Evolutionary conservation across 2,113 vertebrate species (phyloP), one percentile per base, ranked within the genome.

Genomic region (Erythrocercus mccallii): DNA sequence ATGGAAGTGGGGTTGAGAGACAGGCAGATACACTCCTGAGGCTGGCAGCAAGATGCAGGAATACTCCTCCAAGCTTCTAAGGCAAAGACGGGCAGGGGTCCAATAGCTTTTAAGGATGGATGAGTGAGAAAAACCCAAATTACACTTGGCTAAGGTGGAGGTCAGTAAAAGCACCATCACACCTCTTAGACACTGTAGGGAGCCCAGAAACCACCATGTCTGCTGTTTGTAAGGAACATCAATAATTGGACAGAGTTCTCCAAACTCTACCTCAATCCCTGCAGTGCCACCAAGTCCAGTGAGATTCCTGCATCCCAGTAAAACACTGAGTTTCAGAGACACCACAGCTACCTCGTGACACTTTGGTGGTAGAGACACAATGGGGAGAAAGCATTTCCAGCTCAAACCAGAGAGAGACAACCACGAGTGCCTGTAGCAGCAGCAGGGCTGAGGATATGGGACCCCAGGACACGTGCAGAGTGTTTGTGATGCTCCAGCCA

Each of bases 401-500:
- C 19, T 66, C 72, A 78, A 89, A 28, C 4, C 23, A 61, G 53
- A 35, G 21, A 54, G 38, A 16, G 28, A 48, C 60, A 47, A 2
- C 11, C 88, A 81, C 2, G 6, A 68, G 31, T 3, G 11, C 17
- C 31, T 45, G 37, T 38, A 81, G 44, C n/a, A 48, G 35, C 38
- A 47, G 37, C 35, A 73, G 72, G 58, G 50, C 18, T 0, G 1
- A 19, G 27, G 51, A 50, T 28, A 54, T 3, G 2, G 28, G 51
- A 48, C 25, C 44, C 40, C 61, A 40, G 60, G 27, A 35, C 53
- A 83, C 0, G 0, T 4, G 50, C 2, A 3, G 24, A 0, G 11
- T 10, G 37, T 45, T 28, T 4, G 2, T 30, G 64, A 14, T 3
- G 12, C 0, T 51, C 48, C 61, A 54, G 23, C 17, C 12, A 0